Evolutionary conservation across 2,888 invertebrate species (phyloP).

Genomic region (Orthosia cruda): DNA sequence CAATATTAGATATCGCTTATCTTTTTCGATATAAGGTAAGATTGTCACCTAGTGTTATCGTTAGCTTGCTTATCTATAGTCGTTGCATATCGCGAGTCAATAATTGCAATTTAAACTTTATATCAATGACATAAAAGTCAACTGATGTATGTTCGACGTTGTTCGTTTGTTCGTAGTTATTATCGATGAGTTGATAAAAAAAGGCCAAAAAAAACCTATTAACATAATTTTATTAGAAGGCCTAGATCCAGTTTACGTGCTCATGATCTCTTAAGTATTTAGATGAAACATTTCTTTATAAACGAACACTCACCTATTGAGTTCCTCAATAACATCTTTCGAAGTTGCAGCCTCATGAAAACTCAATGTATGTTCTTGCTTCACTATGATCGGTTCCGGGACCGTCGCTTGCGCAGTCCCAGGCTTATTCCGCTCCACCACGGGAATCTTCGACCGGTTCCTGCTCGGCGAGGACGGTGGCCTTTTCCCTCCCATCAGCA

Average conservation of each 20-base stretch:
- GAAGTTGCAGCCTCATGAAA: conserved; percentile 95
- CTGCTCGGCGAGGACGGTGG: conserved; percentile 88
- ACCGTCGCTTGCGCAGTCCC: conserved; percentile 71
- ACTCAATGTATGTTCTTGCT: conserved; percentile 92
- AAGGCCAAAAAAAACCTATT: conserved; percentile 1
- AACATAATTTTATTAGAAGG: neutral
- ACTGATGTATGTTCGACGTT: neutral
- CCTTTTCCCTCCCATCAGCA: conserved; percentile 88
- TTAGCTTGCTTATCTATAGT: conserved; percentile 17
- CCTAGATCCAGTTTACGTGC: no score
- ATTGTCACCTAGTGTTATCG: conserved; percentile 28
- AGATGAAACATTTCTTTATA: neutral
- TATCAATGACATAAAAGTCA: neutral
- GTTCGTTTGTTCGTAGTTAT: no score
- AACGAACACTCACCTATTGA: conserved; percentile 90
- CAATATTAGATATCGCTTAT: conserved; percentile 38
- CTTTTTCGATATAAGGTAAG: conserved; percentile 9
- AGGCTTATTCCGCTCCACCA: conserved; percentile 79
- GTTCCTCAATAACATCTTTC: conserved; percentile 95
- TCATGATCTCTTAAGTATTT: neutral
- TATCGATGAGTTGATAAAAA: conserved; percentile 9
- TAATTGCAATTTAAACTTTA: conserved; percentile 35
- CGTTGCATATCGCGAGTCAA: neutral
- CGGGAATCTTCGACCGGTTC: conserved; percentile 87
- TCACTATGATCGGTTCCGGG: conserved; percentile 87